These are phyloP conservation scores for Sclerodermus sp. DNA, from an alignment of 2,888 invertebrate genomes.

Conservation along the genomic window DNA sequence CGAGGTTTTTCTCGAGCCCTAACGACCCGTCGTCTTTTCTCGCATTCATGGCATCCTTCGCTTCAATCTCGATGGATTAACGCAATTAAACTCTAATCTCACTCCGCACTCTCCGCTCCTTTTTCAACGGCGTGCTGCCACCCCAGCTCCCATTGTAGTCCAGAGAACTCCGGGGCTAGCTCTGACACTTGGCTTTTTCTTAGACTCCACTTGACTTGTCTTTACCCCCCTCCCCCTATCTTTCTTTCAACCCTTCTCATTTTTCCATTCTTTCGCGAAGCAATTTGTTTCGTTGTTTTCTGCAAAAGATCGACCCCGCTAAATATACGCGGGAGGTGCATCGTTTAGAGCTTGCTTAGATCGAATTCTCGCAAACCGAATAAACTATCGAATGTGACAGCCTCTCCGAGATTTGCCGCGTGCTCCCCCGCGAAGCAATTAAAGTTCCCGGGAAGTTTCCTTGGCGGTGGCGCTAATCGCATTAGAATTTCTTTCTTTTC, in stretches of 20 bases:
- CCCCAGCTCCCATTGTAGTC: background rate
- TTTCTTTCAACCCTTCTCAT: slow-evolving; percentile 13
- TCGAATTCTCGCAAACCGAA: too few species aligned
- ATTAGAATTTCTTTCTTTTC: too few species aligned
- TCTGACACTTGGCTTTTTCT: background rate
- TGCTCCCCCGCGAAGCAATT: too few species aligned
- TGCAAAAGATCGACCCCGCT: too few species aligned
- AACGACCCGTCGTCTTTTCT: slow-evolving; percentile 13
- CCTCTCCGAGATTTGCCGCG: too few species aligned
- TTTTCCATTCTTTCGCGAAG: too few species aligned
- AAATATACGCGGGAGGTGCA: too few species aligned
- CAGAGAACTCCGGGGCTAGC: slow-evolving; percentile 1
- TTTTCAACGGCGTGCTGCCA: slow-evolving; percentile 5
- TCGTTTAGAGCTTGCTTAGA: too few species aligned
- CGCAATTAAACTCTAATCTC: slow-evolving; percentile 36
- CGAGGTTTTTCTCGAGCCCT: background rate
- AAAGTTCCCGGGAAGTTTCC: too few species aligned
- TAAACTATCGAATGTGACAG: too few species aligned
- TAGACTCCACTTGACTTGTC: slow-evolving; percentile 7
- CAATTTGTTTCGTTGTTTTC: too few species aligned
- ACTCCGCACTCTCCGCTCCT: slow-evolving; percentile 17
- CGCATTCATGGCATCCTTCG: slow-evolving; percentile 17
- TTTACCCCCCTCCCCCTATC: slow-evolving; percentile 19
- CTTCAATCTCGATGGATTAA: slow-evolving; percentile 31
- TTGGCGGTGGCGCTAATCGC: too few species aligned